phyloP scores from a whole-genome alignment of 2,888 invertebrate genomes.

The Falcaria lacertinaria region DNA sequence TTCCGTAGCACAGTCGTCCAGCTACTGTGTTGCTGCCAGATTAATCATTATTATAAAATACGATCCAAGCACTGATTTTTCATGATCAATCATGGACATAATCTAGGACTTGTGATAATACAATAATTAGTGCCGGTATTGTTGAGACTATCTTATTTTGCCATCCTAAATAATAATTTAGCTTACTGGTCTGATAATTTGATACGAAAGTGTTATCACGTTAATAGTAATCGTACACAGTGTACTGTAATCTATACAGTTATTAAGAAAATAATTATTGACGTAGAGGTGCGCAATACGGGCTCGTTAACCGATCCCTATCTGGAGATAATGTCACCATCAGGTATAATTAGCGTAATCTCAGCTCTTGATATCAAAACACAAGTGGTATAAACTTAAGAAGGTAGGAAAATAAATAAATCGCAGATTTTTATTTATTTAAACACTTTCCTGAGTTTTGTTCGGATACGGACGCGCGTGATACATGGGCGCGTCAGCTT shows the following conservation, averaged over 20 bases:
- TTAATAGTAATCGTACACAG: too few relatives aligned
- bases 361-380: too few relatives aligned
- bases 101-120: conserved; percentile 14
- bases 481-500: too few relatives aligned
- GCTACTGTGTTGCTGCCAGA: conserved; percentile 14
- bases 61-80: conserved; percentile 33
- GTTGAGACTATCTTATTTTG: background rate
- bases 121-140: conserved; percentile 14
- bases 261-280: too few relatives aligned
- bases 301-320: background rate
- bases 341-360: too few relatives aligned
- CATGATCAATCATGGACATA: conserved; percentile 9
- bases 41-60: conserved; percentile 14
- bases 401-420: too few relatives aligned
- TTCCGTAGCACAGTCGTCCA: conserved; percentile 12
- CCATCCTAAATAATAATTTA: background rate
- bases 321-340: background rate
- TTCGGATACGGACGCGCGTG: too few relatives aligned
- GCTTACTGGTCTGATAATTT: background rate
- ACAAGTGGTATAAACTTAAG: too few relatives aligned
- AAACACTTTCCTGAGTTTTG: too few relatives aligned
- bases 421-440: too few relatives aligned
- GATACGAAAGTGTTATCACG: too few relatives aligned
- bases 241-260: too few relatives aligned
- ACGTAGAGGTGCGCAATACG: background rate